Evolutionary conservation across 2,888 invertebrate species (phyloP).

Genomic region (Drosophila basisetae): DNA sequence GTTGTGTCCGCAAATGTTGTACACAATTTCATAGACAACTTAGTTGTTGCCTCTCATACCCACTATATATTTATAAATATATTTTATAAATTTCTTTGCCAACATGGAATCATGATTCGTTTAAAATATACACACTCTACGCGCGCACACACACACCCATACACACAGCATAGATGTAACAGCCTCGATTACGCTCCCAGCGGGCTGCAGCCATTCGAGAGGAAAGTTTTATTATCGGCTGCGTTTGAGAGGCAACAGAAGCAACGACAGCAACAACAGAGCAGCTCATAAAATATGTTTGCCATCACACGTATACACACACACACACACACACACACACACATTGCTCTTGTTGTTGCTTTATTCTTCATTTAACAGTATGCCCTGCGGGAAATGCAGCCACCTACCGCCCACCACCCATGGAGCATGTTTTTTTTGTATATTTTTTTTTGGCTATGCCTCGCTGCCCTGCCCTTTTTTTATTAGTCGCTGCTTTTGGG

Average conservation of each 20-base stretch:
- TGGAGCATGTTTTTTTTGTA: conserved; percentile 35
- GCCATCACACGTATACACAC: conserved; percentile 60
- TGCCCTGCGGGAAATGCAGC: conserved; percentile 64
- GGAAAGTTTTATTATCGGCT: conserved; percentile 82
- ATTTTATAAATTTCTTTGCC: conserved; percentile 25
- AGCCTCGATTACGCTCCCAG: conserved; percentile 82
- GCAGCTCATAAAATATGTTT: conserved; percentile 83
- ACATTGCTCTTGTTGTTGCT: conserved; percentile 53
- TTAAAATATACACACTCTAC: conserved; percentile 36
- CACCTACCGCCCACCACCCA: conserved; percentile 37
- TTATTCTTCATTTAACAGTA: conserved; percentile 78
- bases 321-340: conserved; percentile 1
- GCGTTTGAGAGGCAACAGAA: conserved; percentile 69
- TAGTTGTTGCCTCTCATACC: conserved; percentile 15
- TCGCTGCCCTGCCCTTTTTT: conserved; percentile 57
- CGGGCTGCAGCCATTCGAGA: conserved; percentile 73
- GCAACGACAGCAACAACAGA: conserved; percentile 57
- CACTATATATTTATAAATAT: conserved; percentile 17
- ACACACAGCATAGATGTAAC: conserved; percentile 62
- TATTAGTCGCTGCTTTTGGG: conserved; percentile 68
- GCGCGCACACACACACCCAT: conserved; percentile 17
- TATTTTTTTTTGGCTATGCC: conserved; percentile 20
- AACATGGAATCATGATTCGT: conserved; percentile 48
- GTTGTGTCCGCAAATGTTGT: neutral
- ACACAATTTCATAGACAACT: conserved; percentile 6